Percentiles rank a stretch among this genome's conserved stretches.
phyloP scores from a whole-genome alignment of 2,113 vertebrate genomes.

The Zingel zingel region DNA sequence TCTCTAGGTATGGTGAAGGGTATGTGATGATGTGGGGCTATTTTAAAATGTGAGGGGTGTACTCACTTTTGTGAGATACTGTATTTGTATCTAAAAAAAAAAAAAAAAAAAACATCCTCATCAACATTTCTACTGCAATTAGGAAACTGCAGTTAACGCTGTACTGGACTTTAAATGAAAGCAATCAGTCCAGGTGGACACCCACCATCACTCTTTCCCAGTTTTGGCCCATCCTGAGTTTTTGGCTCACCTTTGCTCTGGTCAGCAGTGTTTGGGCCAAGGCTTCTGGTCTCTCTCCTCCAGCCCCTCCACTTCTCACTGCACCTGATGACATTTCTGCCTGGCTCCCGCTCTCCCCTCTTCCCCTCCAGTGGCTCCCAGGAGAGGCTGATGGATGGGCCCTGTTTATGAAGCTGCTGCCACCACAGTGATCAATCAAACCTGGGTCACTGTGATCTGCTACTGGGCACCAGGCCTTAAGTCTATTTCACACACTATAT shows the following conservation, averaged over 20 bases:
- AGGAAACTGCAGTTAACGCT: background rate
- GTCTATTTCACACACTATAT: slow-evolving; percentile 54
- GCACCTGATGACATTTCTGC: slow-evolving; percentile 76
- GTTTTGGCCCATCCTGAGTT: slow-evolving; percentile 37
- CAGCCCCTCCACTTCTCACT: slow-evolving; percentile 43
- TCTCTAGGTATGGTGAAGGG: no score
- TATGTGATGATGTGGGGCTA: no score
- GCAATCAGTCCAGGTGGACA: slow-evolving; percentile 2
- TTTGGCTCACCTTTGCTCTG: slow-evolving; percentile 67
- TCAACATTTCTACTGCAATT: background rate
- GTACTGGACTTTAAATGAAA: slow-evolving; percentile 1
- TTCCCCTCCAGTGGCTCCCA: slow-evolving; percentile 65
- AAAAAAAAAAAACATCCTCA: background rate
- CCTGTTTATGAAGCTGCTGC: slow-evolving; percentile 84
- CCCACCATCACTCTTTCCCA: slow-evolving; percentile 40
- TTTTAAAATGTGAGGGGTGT: no score
- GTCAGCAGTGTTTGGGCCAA: slow-evolving; percentile 73
- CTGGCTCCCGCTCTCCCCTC: slow-evolving; percentile 57
- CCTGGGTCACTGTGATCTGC: slow-evolving; percentile 66
- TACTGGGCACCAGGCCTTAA: slow-evolving; percentile 46
- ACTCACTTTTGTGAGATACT: no score
- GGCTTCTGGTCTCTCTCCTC: slow-evolving; percentile 42
- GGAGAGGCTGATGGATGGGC: slow-evolving; percentile 84
- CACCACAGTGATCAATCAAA: slow-evolving; percentile 84
- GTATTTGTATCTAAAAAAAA: background rate